Evolutionary conservation across 2,888 invertebrate species (phyloP), one percentile per base, ranked within the genome.

Genomic region (Spilosoma lubricipeda): DNA sequence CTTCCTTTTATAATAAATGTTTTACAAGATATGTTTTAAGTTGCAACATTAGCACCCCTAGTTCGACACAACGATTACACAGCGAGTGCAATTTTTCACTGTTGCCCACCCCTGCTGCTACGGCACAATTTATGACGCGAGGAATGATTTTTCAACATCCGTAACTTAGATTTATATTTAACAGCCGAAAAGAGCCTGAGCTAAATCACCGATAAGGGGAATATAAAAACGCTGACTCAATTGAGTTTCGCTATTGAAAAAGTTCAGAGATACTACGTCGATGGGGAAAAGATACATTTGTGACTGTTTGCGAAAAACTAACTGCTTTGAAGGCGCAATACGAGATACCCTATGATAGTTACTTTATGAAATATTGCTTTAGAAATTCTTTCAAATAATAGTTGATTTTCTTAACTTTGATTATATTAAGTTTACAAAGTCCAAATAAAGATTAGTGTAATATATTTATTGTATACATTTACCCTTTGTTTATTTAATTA

Each of bases 71-170:
- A 87, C 91, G 92, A 93, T 93, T 93, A 93, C 93, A 91, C 86
- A 88, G 90, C 89, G 90, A 89, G 88, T 92, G 93, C 92, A 92
- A 94, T 94, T 93, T 94, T 94, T 94, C 94, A 95, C 91, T 90
- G 91, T 88, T 91, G 90, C 89, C 88, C 91, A 88, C 93, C 93
- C 93, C 92, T 89, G 91, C 90, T 86, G 86, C 85, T 85, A 80
- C 83, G 84, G 82, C 90, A 93, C 92, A 92, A 94, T 94, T 94
- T 94, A 94, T 94, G 94, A 94, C 90, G 90, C 91, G 88, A 87
- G 87, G 91, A 92, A 93, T 93, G 93, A 94, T 94, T 94, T 95
- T 93, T 94, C 93, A 94, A 92, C 94, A 93, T 92, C 91, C 90
- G 90, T 91, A 91, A 93, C 89, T 91, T 91, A 91, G 92, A 94